A percentile compares a stretch with the other conserved stretches of the same genome.
phyloP scores from a whole-genome alignment of 2,797 vertebrate species.

The Geotrypetes seraphini region DNA sequence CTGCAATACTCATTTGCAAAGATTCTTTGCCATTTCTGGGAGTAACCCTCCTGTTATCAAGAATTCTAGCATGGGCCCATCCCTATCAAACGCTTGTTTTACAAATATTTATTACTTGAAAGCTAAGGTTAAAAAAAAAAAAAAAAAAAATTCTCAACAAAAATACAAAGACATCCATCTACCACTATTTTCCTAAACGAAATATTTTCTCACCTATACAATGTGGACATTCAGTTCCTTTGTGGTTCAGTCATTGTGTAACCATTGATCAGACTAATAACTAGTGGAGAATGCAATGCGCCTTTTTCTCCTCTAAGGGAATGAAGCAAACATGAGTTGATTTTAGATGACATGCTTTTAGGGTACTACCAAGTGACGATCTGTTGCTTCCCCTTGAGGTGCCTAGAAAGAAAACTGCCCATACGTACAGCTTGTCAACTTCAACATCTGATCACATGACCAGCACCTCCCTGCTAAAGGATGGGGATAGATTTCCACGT shows the following conservation, averaged over 20 bases:
- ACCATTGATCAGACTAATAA: constrained; percentile 14
- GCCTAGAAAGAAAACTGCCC: constrained; percentile 61
- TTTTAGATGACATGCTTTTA: constrained; percentile 41
- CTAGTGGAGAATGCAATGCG: constrained; percentile 6
- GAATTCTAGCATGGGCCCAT: too few species aligned
- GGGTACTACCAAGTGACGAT: constrained; percentile 54
- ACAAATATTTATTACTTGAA: background rate
- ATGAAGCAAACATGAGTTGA: constrained; percentile 35
- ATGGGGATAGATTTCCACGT: constrained; percentile 98
- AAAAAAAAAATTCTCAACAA: too few species aligned
- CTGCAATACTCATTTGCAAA: too few species aligned
- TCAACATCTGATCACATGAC: constrained; percentile 97
- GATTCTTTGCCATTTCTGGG: too few species aligned
- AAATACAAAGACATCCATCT: too few species aligned
- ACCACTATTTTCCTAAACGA: too few species aligned
- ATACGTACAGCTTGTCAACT: constrained; percentile 82
- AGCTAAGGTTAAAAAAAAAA: too few species aligned
- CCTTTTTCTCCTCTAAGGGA: constrained; percentile 10
- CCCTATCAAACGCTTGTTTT: too few species aligned
- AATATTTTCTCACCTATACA: too few species aligned
- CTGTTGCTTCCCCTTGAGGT: constrained; percentile 66
- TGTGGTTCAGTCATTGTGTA: constrained; percentile 18
- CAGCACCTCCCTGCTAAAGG: constrained; percentile 94
- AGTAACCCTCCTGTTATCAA: constrained; percentile 27
- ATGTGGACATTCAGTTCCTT: too few species aligned